Base-by-base conservation (phyloP, 2,113 vertebrate genomes). In the Rousettus leschenaultii region DNA sequence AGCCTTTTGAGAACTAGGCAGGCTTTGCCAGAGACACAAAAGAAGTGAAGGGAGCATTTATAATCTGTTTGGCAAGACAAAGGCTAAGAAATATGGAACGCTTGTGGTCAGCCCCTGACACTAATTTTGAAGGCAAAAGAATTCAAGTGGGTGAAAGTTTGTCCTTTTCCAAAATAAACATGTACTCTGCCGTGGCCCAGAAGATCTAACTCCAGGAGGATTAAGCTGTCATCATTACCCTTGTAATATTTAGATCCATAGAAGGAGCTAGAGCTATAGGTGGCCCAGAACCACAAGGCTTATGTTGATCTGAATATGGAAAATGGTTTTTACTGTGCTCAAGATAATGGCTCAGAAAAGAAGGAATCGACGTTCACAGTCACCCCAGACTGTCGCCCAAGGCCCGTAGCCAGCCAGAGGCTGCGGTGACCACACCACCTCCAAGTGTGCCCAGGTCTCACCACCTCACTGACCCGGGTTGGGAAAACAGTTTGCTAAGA, bases 81-180 rank as follows among this genome's bases (percentile, higher is more conserved):
- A 85, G 40, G 53, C 75, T 84, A 84, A 94, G 77, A 73, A 92
- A 94, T 61, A 86, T 24, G 86, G 68, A 86, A 75, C 1, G 33
- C 86, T 70, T 86, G 86, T 77, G 84, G 90, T 95, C 89, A 86
- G 57, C 74, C n/a, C 61, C n/a, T 57, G 57, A 85, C 53, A 48
- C 91, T 93, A 93, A 96, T 83, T 97, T 74, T 86, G 91, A 95
- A 95, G 74, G 91, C 91, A 86, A 96, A 96, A 82, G 86, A 93
- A 95, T 95, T 96, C 75, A 94, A 96, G 96, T 89, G 94, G 94
- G 87, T 96, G 87, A 97, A 96, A 95, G 55, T 78, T 77, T 96
- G 66, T 86, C 85, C 80, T 66, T 86, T 55, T 80, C 91, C 86
- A 90, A 95, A 96, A 92, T 77, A 97, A 97, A 95, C 82, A 95